Evolutionary conservation across 2,113 vertebrate genomes (phyloP).

Genomic region (Clarias batrachus): DNA sequence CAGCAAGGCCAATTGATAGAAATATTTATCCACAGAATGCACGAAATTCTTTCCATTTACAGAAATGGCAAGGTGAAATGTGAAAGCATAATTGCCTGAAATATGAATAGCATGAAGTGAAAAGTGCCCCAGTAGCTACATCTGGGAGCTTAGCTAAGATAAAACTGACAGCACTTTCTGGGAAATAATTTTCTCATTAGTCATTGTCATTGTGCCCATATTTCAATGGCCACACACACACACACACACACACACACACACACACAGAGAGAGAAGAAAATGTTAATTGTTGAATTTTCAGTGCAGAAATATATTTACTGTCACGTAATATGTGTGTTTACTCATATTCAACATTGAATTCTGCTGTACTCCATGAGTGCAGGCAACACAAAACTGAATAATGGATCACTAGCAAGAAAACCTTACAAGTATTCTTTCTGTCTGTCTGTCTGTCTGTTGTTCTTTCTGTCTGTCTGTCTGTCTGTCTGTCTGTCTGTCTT

Average conservation of each 20-base stretch:
- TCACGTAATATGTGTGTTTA: background rate
- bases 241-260: too few species aligned
- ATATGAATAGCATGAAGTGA: background rate
- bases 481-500: too few species aligned
- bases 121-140: background rate
- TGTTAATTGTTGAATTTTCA: background rate
- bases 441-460: background rate
- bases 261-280: background rate
- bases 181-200: background rate
- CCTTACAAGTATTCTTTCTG: background rate
- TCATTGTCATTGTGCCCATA: background rate
- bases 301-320: background rate
- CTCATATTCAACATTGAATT: background rate
- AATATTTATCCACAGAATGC: slow-evolving; percentile 20
- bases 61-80: background rate
- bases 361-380: background rate
- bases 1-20: slow-evolving; percentile 18
- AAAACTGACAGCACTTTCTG: background rate
- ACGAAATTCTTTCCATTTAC: background rate
- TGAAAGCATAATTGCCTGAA: background rate
- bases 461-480: background rate
- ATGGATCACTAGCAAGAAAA: background rate
- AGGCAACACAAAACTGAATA: background rate
- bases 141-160: background rate
- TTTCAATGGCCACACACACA: background rate